phyloP scores from a whole-genome alignment of 2,113 vertebrate species.

The Cygnus buccinator region DNA sequence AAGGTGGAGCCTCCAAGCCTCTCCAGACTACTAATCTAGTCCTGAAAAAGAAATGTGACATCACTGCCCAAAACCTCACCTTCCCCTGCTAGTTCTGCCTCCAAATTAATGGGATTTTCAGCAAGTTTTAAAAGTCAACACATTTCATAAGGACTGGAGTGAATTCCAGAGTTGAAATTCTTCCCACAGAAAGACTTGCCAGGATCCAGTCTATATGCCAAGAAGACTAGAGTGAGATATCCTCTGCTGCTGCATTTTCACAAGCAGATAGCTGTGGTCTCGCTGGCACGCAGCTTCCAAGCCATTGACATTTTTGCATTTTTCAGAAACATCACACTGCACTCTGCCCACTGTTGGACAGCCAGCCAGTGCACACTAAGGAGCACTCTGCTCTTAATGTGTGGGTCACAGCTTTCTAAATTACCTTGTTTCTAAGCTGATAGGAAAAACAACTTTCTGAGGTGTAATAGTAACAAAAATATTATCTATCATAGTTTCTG shows the following conservation, averaged over 20 bases:
- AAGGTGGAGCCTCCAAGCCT: neutral
- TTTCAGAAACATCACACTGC: neutral
- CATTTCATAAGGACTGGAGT: neutral
- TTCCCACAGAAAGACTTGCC: neutral
- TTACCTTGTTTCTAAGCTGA: neutral
- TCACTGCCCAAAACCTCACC: neutral
- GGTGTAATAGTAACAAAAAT: neutral
- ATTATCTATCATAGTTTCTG: neutral
- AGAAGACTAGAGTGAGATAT: too few relatives aligned
- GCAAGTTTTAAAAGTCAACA: neutral
- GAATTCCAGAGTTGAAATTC: neutral
- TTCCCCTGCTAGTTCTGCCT: neutral
- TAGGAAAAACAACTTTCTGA: neutral
- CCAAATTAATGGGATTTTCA: neutral
- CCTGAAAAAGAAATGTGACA: neutral
- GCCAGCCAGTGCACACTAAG: neutral
- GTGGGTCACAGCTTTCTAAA: neutral
- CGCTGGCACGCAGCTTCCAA: neutral
- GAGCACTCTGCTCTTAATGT: neutral
- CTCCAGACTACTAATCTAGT: neutral
- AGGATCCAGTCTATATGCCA: neutral
- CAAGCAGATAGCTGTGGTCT: neutral
- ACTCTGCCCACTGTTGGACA: neutral
- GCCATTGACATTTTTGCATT: neutral
- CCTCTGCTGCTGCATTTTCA: neutral